Conservation (phyloP, 2,888 invertebrate genomes). For the Drosophila dives region DNA sequence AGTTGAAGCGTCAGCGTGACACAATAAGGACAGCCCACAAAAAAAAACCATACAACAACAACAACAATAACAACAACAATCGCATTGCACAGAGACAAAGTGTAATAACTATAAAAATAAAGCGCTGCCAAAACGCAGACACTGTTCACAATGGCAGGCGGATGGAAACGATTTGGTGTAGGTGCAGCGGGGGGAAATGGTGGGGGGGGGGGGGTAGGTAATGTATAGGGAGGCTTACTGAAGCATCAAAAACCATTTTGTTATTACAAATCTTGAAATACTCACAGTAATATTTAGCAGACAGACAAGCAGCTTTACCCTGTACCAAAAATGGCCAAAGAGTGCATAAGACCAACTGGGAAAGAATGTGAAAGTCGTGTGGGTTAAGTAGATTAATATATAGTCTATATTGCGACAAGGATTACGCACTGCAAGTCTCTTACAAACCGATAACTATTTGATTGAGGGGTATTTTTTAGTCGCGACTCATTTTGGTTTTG, state of each 20-base stretch:
- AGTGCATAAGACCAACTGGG: neutral
- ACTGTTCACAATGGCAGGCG: slow-evolving; percentile 25
- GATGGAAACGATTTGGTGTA: neutral
- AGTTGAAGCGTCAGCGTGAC: slow-evolving; percentile 71
- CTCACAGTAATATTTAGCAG: slow-evolving; percentile 6
- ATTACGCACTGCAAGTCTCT: neutral
- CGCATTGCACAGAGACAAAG: slow-evolving; percentile 58
- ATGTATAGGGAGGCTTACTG: slow-evolving; percentile 6
- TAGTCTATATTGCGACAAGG: neutral
- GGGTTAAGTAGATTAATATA: neutral
- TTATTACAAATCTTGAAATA: slow-evolving; percentile 71
- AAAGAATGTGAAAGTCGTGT: too few relatives aligned
- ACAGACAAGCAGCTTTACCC: slow-evolving; percentile 1
- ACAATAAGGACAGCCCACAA: slow-evolving; percentile 67
- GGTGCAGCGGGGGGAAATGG: neutral
- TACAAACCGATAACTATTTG: neutral
- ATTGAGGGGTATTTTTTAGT: neutral
- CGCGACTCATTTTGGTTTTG: neutral
- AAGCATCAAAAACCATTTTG: slow-evolving; percentile 67
- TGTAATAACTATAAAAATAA: slow-evolving; percentile 78
- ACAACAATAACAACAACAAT: slow-evolving; percentile 19
- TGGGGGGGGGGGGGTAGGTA: too few relatives aligned
- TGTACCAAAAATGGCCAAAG: neutral
- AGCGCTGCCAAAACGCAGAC: slow-evolving; percentile 49
- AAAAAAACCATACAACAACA: slow-evolving; percentile 12